These are phyloP conservation scores for Mythimna lalbum DNA, from an alignment of 2,888 invertebrate genomes.

Conservation along the genomic window DNA sequence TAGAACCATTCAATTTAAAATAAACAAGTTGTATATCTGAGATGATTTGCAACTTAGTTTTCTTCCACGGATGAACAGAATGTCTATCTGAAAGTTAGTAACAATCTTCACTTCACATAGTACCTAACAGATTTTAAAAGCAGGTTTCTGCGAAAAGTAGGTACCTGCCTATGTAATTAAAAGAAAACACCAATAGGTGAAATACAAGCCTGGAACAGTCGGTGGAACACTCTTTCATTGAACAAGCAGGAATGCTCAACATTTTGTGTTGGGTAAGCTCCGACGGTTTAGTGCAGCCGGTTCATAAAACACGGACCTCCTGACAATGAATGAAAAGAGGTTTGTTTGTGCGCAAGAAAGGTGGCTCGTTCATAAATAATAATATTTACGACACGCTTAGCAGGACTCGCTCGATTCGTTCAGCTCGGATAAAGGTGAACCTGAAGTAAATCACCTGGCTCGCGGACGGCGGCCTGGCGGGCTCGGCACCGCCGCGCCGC, in stretches of 20 bases:
- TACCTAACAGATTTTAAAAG: not conserved
- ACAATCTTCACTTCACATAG: not conserved
- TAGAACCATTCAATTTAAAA: not conserved
- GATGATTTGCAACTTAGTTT: not conserved
- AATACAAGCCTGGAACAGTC: slow-evolving; percentile 9
- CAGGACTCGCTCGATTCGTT: slow-evolving; percentile 37
- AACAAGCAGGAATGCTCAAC: slow-evolving; percentile 2
- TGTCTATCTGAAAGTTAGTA: not conserved
- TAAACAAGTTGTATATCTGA: not conserved
- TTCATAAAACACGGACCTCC: slow-evolving; percentile 15
- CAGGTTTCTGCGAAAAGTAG: slow-evolving; percentile 1
- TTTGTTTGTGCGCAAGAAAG: slow-evolving; percentile 39
- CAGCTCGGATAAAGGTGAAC: slow-evolving; percentile 30
- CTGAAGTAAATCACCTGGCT: slow-evolving; percentile 43
- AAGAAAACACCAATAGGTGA: slow-evolving; percentile 16
- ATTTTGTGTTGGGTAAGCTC: slow-evolving; percentile 18
- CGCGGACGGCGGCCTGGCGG: not conserved
- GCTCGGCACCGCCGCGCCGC: too few relatives aligned
- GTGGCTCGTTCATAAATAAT: slow-evolving; percentile 48
- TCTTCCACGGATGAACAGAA: not conserved
- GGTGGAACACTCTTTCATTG: not conserved
- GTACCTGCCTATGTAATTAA: not conserved
- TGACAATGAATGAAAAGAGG: slow-evolving; percentile 45
- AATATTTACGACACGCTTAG: slow-evolving; percentile 40
- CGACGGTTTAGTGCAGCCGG: slow-evolving; percentile 13